phyloP scores from a whole-genome alignment of 2,113 vertebrate genomes.

The Tychaedon coryphoeus region DNA sequence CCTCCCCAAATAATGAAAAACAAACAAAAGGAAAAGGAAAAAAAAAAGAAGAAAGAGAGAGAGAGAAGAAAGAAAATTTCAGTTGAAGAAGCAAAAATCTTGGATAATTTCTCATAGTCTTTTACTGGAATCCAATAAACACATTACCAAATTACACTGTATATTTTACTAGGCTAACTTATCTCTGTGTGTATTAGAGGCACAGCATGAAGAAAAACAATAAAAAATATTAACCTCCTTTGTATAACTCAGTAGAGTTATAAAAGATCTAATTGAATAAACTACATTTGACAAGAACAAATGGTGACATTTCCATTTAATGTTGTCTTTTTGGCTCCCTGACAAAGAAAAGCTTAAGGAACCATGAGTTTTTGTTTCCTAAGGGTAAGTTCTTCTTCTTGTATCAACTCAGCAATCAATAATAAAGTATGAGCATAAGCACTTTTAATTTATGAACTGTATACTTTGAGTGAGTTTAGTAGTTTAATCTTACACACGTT shows the following conservation, averaged over 20 bases:
- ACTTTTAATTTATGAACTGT: conserved; percentile 49
- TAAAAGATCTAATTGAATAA: conserved; percentile 48
- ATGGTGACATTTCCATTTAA: conserved; percentile 31
- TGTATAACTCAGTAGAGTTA: not conserved
- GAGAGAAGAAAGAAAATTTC: not conserved
- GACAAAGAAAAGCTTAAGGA: conserved; percentile 42
- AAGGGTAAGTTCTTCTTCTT: conserved; percentile 29
- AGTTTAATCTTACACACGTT: not conserved
- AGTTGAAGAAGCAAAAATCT: conserved; percentile 8
- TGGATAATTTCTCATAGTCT: not conserved
- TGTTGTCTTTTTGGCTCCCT: conserved; percentile 43
- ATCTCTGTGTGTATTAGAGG: conserved; percentile 10
- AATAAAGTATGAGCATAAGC: conserved; percentile 14
- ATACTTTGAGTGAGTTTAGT: not conserved
- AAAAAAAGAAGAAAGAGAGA: rapidly evolving
- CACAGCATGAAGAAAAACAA: conserved; percentile 39
- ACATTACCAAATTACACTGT: conserved; percentile 32
- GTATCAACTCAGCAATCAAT: conserved; percentile 50
- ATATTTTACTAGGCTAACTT: conserved; percentile 38
- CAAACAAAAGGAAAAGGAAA: not conserved
- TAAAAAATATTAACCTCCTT: conserved; percentile 24
- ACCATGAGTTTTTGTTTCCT: conserved; percentile 23
- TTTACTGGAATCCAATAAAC: conserved; percentile 34
- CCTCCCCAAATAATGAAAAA: not conserved
- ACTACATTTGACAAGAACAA: conserved; percentile 46